Evolutionary conservation across 2,888 invertebrate species (phyloP), one percentile per base, ranked within the genome.

Genomic region (Agrochola circellaris): DNA sequence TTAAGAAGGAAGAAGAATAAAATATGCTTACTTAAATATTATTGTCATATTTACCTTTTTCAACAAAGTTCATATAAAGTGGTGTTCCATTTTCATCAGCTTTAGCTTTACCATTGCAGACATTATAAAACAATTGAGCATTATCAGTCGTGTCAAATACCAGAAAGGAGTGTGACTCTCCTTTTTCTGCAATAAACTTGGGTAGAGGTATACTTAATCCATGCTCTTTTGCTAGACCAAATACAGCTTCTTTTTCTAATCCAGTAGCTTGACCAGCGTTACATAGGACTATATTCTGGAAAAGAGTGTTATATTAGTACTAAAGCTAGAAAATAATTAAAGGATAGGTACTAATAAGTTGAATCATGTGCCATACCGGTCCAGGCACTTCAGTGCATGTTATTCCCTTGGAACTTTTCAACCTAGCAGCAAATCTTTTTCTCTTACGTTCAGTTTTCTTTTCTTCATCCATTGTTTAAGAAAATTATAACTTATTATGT

Each of bases 241-340:
- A 91, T 17, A 99, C 90, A 67, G 95, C 92, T 89, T 98, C 97
- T 91, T 98, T 97, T 9, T 97, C 96, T 38, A 99, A 95, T 9
- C 98, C 98, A 86, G 98, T 98, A 4, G 98, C 98, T 79, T 99
- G 97, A 1, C 99, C 99, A 45, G 98, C 98, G 95, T 99, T 99
- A 88, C 98, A 98, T n/a, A 99, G 95, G 64, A 98, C 97, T 66
- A 99, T 88, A 91, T 97, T 97, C 98, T 98, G 92, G 82, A 97
- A 97, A 62, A 38, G 8, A 58, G 4, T 30, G 0, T 17, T 26
- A 2, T 15, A 74, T 62, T 20, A 62, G 42, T 20, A 11, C 20
- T 77, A 68, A 34, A 51, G 13, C 26, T n/a, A 8, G 6, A 67
- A 38, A 82, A 38, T 45, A 26, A 38, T 17, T 17, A 51, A 6